These are phyloP conservation scores for Anarrhichthys ocellatus DNA, from an alignment of 2,113 vertebrate species.

Conservation along the genomic window DNA sequence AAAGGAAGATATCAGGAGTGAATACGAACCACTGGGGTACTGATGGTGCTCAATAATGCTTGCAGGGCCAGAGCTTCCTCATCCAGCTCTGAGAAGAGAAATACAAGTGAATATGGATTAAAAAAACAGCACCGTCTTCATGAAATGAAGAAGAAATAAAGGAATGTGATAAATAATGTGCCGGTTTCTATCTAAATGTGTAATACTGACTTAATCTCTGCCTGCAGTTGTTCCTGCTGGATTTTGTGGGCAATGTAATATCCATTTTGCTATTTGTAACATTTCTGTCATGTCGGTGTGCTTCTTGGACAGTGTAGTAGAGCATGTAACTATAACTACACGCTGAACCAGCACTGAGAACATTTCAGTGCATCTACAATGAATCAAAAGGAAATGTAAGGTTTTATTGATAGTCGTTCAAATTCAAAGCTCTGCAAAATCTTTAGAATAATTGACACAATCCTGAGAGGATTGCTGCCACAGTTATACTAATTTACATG, in stretches of 20 bases:
- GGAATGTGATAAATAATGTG: not conserved
- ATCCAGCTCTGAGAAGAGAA: constrained; percentile 87
- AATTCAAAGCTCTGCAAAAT: not conserved
- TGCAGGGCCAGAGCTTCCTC: constrained; percentile 90
- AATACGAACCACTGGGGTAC: constrained; percentile 91
- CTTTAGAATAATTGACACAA: not conserved
- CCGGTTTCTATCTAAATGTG: not conserved
- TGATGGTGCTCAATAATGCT: constrained; percentile 87
- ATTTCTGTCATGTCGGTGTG: not conserved
- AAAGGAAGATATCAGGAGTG: not conserved
- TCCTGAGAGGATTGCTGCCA: not conserved
- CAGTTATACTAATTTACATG: not conserved
- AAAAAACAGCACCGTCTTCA: not conserved
- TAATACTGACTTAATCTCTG: not conserved
- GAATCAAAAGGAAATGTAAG: not conserved
- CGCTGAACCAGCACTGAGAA: not conserved
- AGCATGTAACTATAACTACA: not conserved
- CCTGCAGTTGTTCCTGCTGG: not conserved
- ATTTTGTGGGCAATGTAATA: not conserved
- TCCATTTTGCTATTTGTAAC: not conserved
- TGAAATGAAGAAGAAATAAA: not conserved
- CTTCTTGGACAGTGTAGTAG: not conserved
- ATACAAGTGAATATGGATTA: not conserved
- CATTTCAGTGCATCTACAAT: not conserved
- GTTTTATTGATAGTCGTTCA: not conserved